These are phyloP conservation scores for Papilio glaucus DNA, from an alignment of 1,140 invertebrate genomes.

Conservation along the genomic window DNA sequence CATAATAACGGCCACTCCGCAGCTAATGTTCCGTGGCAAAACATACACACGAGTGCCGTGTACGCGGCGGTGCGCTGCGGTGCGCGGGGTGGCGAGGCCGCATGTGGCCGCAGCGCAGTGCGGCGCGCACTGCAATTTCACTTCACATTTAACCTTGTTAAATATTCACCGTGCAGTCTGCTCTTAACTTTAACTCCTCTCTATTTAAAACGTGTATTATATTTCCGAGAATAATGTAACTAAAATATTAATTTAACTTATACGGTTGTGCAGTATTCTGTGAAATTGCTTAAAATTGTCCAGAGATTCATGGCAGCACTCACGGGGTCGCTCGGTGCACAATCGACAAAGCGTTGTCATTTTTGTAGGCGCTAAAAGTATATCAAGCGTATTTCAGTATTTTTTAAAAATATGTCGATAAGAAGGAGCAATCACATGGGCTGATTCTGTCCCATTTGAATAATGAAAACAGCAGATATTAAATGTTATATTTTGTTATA, in stretches of 20 bases:
- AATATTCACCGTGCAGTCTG: conserved; percentile 4
- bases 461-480: no score
- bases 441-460: no score
- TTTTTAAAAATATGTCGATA: no score
- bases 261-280: background rate
- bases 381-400: no score
- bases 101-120: background rate
- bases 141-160: conserved; percentile 14
- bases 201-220: background rate
- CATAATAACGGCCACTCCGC: background rate
- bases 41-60: background rate
- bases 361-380: no score
- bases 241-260: background rate
- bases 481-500: no score
- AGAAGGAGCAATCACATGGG: no score
- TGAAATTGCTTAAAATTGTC: no score
- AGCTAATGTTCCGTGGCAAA: background rate
- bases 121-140: conserved; percentile 1
- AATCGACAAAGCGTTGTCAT: no score
- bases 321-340: no score
- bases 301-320: no score
- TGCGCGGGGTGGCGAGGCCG: background rate
- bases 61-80: background rate
- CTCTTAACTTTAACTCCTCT: background rate
- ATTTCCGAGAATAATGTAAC: background rate